These are phyloP conservation scores for Malurus splendens DNA, from an alignment of 2,797 vertebrate species.

Conservation along the genomic window DNA sequence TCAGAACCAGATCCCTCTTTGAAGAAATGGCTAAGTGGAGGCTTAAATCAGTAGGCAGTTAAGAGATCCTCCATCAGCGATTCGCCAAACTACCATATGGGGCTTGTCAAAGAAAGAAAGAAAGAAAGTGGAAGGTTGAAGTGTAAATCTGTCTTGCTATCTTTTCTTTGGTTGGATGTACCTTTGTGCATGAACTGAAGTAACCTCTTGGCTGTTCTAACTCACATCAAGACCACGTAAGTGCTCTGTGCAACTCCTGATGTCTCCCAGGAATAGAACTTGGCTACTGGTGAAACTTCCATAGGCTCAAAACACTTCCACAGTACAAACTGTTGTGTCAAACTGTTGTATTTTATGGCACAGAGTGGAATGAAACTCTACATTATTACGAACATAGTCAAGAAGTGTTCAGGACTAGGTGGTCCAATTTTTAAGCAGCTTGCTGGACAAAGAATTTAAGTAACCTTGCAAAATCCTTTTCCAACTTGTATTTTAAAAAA, in stretches of 20 bases:
- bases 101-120: background rate
- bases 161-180: background rate
- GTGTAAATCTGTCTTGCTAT: background rate
- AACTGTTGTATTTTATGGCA: background rate
- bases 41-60: background rate
- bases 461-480: background rate
- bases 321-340: background rate
- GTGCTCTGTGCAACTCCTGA: background rate
- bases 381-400: background rate
- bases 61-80: background rate
- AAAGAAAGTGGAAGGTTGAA: background rate
- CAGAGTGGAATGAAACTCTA: background rate
- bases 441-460: background rate
- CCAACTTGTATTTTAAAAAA: background rate
- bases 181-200: background rate
- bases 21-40: background rate
- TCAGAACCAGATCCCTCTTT: background rate
- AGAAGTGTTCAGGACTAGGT: background rate
- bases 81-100: background rate
- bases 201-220: background rate
- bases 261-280: background rate
- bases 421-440: background rate
- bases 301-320: background rate
- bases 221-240: background rate
- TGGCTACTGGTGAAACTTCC: background rate